phyloP scores from a whole-genome alignment of 2,113 vertebrate species.

The Limnothrissa miodon region DNA sequence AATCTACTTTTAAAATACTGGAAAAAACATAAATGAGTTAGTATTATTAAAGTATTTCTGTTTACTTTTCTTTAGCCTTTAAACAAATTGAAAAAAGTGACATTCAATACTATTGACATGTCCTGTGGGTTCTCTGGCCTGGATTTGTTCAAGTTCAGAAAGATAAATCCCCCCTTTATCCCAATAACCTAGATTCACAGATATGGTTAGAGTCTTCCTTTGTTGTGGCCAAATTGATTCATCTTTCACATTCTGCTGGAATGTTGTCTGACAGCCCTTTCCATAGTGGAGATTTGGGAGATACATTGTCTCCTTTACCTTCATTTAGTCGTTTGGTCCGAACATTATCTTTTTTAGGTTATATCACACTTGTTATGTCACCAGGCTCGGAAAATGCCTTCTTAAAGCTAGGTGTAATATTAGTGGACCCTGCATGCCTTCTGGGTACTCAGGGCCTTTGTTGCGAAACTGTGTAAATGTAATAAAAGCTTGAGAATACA shows the following conservation, averaged over 20 bases:
- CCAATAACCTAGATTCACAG: slow-evolving; percentile 38
- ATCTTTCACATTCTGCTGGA: slow-evolving; percentile 39
- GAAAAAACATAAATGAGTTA: background rate
- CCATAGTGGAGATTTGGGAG: background rate
- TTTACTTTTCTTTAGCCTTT: background rate
- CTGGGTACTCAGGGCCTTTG: slow-evolving; percentile 22
- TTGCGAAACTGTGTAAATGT: slow-evolving; percentile 3
- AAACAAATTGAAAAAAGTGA: background rate
- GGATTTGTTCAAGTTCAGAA: background rate
- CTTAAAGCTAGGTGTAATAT: background rate
- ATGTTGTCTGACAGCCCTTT: slow-evolving; percentile 32
- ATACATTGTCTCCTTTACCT: background rate
- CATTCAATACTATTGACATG: background rate
- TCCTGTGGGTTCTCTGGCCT: background rate
- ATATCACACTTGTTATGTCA: slow-evolving; percentile 43
- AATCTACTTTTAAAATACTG: background rate
- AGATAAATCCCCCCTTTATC: slow-evolving; percentile 25
- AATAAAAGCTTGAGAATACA: slow-evolving; percentile 1
- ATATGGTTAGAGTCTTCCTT: slow-evolving; percentile 45
- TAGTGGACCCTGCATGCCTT: slow-evolving; percentile 34
- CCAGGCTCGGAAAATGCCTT: slow-evolving; percentile 19
- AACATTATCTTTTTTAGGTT: slow-evolving; percentile 40
- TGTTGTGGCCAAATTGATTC: slow-evolving; percentile 32
- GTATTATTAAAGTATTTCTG: background rate
- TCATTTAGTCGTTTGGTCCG: slow-evolving; percentile 22